Conservation (phyloP, 1,140 invertebrate genomes). For the Cherax destructor region DNA sequence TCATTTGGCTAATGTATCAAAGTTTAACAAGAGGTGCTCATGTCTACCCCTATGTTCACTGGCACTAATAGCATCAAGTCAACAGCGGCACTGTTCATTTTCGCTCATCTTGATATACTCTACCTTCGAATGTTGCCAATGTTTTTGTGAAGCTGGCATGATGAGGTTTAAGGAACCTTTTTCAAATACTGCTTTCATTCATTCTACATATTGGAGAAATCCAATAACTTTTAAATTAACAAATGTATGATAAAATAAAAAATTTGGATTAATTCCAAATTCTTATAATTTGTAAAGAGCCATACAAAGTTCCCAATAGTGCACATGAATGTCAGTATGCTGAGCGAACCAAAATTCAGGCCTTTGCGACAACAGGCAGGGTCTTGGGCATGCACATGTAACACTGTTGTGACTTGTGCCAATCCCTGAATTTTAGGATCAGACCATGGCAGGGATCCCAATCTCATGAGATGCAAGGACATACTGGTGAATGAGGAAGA, state of each 20-base stretch:
- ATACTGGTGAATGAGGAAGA: constrained; percentile 28
- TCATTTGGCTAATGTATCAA: background rate
- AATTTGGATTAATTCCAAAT: constrained; percentile 27
- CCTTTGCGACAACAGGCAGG: constrained; percentile 1
- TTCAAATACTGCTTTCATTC: background rate
- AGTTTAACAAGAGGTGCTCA: constrained; percentile 13
- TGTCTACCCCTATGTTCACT: background rate
- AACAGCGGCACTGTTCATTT: background rate
- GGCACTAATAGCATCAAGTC: background rate
- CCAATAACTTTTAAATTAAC: background rate
- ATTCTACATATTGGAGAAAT: constrained; percentile 12
- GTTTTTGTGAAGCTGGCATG: background rate
- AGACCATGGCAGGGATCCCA: constrained; percentile 7
- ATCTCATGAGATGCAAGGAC: constrained; percentile 1
- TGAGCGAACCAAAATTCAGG: constrained; percentile 3
- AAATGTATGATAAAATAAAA: constrained; percentile 7
- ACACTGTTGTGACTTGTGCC: constrained; percentile 59
- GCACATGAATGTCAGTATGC: background rate
- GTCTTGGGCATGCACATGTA: constrained; percentile 32
- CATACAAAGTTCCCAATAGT: background rate
- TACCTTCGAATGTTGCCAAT: background rate
- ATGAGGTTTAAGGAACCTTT: background rate
- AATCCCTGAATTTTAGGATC: background rate
- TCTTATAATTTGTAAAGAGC: constrained; percentile 10
- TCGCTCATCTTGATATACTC: background rate